Conservation (phyloP, 2,113 vertebrate genomes). For the Sarotherodon lohbergeri region DNA sequence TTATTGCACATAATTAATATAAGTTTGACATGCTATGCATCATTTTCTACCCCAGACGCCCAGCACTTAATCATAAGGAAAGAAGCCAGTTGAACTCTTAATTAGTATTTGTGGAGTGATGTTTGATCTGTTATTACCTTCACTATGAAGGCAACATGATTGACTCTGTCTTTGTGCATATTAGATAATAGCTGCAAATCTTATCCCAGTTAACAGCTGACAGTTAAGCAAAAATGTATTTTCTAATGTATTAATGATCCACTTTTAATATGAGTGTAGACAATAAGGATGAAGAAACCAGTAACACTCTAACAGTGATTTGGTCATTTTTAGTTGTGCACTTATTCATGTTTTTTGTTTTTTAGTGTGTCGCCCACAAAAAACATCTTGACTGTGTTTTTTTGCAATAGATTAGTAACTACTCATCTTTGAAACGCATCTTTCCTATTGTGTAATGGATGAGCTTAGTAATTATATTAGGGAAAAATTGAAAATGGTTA, state of each 20-base stretch:
- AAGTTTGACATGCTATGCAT: conserved; percentile 26
- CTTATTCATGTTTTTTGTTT: background rate
- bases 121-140: conserved; percentile 38
- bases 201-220: background rate
- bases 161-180: background rate
- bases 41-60: conserved; percentile 10
- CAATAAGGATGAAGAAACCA: background rate
- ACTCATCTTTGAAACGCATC: background rate
- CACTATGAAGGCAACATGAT: background rate
- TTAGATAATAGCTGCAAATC: background rate
- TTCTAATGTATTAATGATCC: background rate
- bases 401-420: background rate
- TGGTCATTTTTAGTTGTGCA: background rate
- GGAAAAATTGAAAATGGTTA: background rate
- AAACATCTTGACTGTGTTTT: background rate
- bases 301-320: background rate
- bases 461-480: background rate
- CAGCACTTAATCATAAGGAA: conserved; percentile 29
- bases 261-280: background rate
- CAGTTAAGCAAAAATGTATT: background rate
- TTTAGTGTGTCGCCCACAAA: background rate
- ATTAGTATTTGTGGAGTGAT: conserved; percentile 23
- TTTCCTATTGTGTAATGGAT: background rate
- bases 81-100: conserved; percentile 24
- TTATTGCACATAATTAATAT: conserved; percentile 25